phyloP scores from a whole-genome alignment of 2,113 vertebrate genomes.

The Vulpes ferrilata region DNA sequence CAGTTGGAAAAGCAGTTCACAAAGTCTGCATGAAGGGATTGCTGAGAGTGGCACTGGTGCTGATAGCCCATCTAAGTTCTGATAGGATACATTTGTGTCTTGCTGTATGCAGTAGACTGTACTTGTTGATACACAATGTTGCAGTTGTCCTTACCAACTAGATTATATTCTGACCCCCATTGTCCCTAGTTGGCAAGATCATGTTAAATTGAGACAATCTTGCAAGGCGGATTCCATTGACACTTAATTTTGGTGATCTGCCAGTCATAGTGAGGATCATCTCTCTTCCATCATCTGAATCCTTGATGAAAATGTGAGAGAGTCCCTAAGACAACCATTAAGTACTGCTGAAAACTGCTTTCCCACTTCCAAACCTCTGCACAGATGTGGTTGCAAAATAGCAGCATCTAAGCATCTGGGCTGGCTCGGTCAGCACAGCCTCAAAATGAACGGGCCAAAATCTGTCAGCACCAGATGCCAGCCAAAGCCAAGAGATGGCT shows the following conservation, averaged over 20 bases:
- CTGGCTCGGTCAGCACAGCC: conserved; percentile 45
- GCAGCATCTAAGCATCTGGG: conserved; percentile 30
- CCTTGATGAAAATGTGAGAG: conserved; percentile 63
- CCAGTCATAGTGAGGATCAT: background rate
- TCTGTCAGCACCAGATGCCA: conserved; percentile 31
- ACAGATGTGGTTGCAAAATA: conserved; percentile 54
- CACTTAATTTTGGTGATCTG: conserved; percentile 7
- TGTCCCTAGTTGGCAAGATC: background rate
- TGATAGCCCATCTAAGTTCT: background rate
- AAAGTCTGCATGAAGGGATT: background rate
- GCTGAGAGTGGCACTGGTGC: background rate
- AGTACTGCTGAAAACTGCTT: background rate
- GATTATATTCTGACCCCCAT: background rate
- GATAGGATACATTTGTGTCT: background rate
- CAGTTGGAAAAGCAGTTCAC: background rate
- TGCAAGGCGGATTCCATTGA: background rate
- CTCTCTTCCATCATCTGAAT: conserved; percentile 16
- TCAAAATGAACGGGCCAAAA: conserved; percentile 29
- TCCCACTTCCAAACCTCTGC: conserved; percentile 37
- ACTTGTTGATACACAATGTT: background rate
- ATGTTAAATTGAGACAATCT: background rate
- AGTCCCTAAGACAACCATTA: conserved; percentile 33
- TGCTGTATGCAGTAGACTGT: background rate
- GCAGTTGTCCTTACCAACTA: background rate
- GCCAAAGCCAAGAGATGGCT: background rate